Conservation (phyloP, 2,888 invertebrate genomes). For the Ophioninae sp. region DNA sequence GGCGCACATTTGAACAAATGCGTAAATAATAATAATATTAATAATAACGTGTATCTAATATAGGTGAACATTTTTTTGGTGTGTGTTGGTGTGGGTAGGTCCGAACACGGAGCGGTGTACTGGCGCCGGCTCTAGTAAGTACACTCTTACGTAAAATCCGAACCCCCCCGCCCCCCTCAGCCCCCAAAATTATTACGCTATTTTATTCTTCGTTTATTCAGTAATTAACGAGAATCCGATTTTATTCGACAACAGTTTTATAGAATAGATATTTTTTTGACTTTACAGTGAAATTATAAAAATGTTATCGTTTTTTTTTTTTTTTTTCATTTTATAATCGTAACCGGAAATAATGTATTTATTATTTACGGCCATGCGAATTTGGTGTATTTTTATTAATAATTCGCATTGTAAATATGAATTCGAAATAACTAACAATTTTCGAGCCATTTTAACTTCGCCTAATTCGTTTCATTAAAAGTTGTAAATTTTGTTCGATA, state of each 20-base stretch:
- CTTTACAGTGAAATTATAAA: slow-evolving; percentile 15
- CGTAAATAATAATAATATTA: slow-evolving; percentile 47
- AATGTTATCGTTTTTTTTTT: neutral
- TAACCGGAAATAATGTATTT: neutral
- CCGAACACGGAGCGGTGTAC: slow-evolving; percentile 84
- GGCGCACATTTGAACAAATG: slow-evolving; percentile 42
- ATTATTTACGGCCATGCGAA: neutral
- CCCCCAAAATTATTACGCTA: neutral
- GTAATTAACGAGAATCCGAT: slow-evolving; percentile 3
- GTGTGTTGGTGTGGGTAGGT: slow-evolving; percentile 82
- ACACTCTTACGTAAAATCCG: slow-evolving; percentile 75
- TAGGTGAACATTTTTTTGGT: slow-evolving; percentile 78
- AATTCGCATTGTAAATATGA: no score
- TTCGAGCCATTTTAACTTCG: no score
- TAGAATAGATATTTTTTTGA: neutral
- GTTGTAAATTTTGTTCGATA: no score
- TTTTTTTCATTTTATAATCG: neutral
- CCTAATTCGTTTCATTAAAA: no score
- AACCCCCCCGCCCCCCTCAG: neutral
- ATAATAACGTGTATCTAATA: slow-evolving; percentile 77
- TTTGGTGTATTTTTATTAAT: no score
- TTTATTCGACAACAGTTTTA: slow-evolving; percentile 7
- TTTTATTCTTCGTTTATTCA: slow-evolving; percentile 28
- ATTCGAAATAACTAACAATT: no score
- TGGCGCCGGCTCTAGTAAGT: slow-evolving; percentile 84